Conservation (phyloP, 2,888 invertebrate species). For the Lasioglossum calceatum region DNA sequence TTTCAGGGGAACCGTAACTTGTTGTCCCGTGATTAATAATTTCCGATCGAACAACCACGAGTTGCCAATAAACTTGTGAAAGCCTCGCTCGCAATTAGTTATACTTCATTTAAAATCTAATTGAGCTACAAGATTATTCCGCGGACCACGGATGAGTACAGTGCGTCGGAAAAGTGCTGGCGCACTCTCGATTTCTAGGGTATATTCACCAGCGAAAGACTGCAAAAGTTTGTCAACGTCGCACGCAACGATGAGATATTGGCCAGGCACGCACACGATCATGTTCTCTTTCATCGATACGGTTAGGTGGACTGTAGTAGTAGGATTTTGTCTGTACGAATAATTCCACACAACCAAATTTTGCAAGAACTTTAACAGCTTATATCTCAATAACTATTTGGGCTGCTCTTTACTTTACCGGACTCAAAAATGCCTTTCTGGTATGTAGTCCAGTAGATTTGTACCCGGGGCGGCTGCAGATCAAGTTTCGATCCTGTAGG, state of each 20-base stretch:
- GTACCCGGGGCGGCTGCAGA: too few species aligned
- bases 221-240: slow-evolving; percentile 40
- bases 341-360: too few species aligned
- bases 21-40: neutral
- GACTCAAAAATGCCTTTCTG: too few species aligned
- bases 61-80: slow-evolving; percentile 19
- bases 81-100: neutral
- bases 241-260: neutral
- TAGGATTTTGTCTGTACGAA: too few species aligned
- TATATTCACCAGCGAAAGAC: slow-evolving; percentile 33
- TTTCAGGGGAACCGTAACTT: neutral
- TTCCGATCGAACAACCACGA: neutral
- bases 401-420: too few species aligned
- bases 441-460: too few species aligned
- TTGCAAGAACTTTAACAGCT: too few species aligned
- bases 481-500: too few species aligned
- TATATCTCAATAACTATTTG: too few species aligned
- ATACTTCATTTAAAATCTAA: slow-evolving; percentile 45
- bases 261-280: too few species aligned
- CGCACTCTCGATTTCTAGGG: neutral
- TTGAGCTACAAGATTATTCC: slow-evolving; percentile 13
- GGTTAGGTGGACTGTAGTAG: too few species aligned
- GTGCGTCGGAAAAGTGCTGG: neutral
- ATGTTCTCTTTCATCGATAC: too few species aligned
- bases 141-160: slow-evolving; percentile 1